Evolutionary conservation across 2,797 vertebrate species (phyloP), one percentile per base, ranked within the genome.

Genomic region (Falco concolor): DNA sequence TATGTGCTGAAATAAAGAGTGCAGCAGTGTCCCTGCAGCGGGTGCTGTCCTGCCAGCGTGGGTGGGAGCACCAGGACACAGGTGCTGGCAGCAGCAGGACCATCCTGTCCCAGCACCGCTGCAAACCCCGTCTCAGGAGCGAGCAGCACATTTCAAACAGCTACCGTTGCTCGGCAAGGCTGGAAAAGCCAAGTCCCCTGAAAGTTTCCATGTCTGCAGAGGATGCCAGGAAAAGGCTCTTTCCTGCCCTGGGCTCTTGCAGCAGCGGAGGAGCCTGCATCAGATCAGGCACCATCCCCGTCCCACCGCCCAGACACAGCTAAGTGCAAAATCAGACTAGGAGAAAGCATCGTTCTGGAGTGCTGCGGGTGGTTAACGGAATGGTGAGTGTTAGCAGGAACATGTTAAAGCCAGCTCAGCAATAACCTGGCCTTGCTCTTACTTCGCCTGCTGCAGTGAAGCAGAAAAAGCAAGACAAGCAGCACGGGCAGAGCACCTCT

Each of bases 211-310:
- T 2, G 0, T 18, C 72, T 40, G n/a, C 2, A 14, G 64, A n/a
- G 32, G 34, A 2, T 2, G 22, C n/a, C 65, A n/a, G 40, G 44
- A 54, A 40, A 9, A 0, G 1, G 27, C 40, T 38, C 34, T 12
- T 76, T 12, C 68, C 78, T 22, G 38, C 36, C 22, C 45, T 2
- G 50, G 10, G 61, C 17, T 90, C 24, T 28, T 1, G 2, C 10
- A 1, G 69, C 8, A 0, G 16, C 3, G 3, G n/a, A 17, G 52
- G 19, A 38, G 19, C 40, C 54, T 12, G 6, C 45, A 6, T 25
- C 10, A 6, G n/a, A 4, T 24, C 1, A 0, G n/a, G 40, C 25
- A 36, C 64, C 10, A 4, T 68, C 73, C 63, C 67, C 24, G 5
- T 83, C 72, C 84, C 42, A 2, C 20, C 2, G 22, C 64, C 45